Base-by-base conservation (phyloP, 2,113 vertebrate species). In the Psammodynastes pulverulentus region DNA sequence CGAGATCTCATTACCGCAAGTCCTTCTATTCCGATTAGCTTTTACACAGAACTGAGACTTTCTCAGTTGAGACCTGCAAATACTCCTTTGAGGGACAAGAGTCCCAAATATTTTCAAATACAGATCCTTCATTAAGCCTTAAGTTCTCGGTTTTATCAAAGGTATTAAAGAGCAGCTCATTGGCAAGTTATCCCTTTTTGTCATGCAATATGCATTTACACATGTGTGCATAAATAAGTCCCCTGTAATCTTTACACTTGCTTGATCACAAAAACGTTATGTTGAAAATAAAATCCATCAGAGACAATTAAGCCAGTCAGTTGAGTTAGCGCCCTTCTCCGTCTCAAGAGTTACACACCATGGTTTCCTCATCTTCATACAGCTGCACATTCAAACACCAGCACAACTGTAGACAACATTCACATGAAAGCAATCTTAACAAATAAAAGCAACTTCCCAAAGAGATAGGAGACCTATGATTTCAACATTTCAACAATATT, bases 341-440 rank as follows among this genome's bases (percentile, higher is more conserved):
- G 39, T 93, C 23, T 56, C 93, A 84, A 67, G 43, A 88, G 94
- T 88, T 91, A 94, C 45, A 95, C 93, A 21, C 58, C 62, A 92
- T 39, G 51, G 26, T 23, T 84, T 53, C 62, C 89, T 92, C 52
- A 93, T 54, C 95, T 93, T 94, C 94, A 96, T 95, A 96, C 91
- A 96, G 93, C 91, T 34, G 7, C 54, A 87, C 54, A 46, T 19
- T 88, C 87, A 95, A 86, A 87, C 89, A 92, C 53, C 87, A 90
- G 85, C 58, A 39, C 79, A 91, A 53, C 48, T 79, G 34, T 19
- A 79, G 34, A 79, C 34, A 21, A 6, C 34, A 43, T 43, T 79
- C 34, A 79, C 72, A 43, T 8, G 34, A 43, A 79, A 95, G 62
- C 92, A 84, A 46, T n/a, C 91, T 87, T 90, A 26, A 56, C 2